Evolutionary conservation across 2,797 vertebrate species (phyloP).

Genomic region (Trematomus bernacchii): DNA sequence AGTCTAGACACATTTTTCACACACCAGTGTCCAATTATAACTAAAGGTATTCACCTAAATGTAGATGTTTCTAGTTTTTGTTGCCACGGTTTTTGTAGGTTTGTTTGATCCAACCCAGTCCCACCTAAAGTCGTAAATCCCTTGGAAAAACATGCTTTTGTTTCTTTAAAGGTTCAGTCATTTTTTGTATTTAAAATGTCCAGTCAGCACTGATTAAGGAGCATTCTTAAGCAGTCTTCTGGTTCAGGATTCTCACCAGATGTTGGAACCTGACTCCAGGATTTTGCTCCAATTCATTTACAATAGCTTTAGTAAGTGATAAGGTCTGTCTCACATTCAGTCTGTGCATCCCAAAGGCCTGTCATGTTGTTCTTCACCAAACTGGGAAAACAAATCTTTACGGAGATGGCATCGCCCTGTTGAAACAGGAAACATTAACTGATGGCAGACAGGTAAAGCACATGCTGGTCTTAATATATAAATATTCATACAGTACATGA

Average conservation of each 20-base stretch:
- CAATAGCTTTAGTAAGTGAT: background rate
- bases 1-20: conserved; percentile 20
- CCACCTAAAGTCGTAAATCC: background rate
- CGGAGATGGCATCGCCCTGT: background rate
- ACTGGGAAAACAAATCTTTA: background rate
- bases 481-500: background rate
- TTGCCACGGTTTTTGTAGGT: background rate
- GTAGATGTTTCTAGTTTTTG: background rate
- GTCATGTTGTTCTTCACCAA: background rate
- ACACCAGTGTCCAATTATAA: conserved; percentile 20
- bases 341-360: background rate
- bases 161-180: background rate
- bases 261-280: background rate
- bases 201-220: background rate
- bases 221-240: background rate
- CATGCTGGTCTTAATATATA: background rate
- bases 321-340: background rate
- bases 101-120: background rate
- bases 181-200: too few relatives aligned
- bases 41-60: conserved; percentile 15
- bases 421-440: background rate
- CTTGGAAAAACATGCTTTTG: background rate
- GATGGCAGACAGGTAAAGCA: background rate
- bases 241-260: too few relatives aligned
- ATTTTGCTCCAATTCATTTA: background rate